Percentiles rank a stretch among this genome's conserved stretches.
These are phyloP conservation scores for Dicaeum eximium DNA, from an alignment of 2,113 vertebrate species.

Conservation along the genomic window DNA sequence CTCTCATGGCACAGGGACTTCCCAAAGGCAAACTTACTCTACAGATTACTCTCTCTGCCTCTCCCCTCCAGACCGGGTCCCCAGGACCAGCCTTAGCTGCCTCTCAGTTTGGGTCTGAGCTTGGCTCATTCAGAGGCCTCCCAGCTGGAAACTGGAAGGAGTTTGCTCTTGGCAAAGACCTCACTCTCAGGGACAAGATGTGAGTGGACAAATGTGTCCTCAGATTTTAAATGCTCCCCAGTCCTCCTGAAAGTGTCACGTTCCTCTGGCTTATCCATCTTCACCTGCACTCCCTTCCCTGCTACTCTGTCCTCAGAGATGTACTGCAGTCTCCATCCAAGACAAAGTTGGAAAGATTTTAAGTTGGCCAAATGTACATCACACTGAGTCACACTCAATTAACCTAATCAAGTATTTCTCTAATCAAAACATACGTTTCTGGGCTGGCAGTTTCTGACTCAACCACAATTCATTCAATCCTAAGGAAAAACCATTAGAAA, in stretches of 20 bases:
- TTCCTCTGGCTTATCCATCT: not conserved
- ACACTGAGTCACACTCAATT: slow-evolving; percentile 33
- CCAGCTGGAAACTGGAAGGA: not conserved
- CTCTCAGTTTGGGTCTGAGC: not conserved
- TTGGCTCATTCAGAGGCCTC: fast-evolving
- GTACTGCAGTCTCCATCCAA: not conserved
- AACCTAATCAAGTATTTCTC: slow-evolving; percentile 43
- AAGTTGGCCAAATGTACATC: not conserved
- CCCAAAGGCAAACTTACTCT: not conserved
- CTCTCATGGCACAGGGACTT: not conserved
- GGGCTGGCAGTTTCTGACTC: slow-evolving; percentile 37
- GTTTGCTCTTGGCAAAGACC: not conserved
- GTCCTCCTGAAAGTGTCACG: fast-evolving
- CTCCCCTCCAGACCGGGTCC: not conserved
- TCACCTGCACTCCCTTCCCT: not conserved
- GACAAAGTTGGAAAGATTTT: slow-evolving; percentile 3
- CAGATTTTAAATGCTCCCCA: not conserved
- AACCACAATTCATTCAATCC: slow-evolving; percentile 40
- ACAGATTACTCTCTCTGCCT: not conserved
- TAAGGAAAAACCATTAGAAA: slow-evolving; percentile 62
- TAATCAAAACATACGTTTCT: slow-evolving; percentile 43
- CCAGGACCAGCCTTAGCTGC: not conserved
- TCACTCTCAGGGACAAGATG: not conserved
- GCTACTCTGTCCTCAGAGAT: not conserved
- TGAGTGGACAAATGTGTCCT: not conserved